Base-by-base conservation (phyloP, 1,140 invertebrate genomes). In the Eupeodes corollae region DNA sequence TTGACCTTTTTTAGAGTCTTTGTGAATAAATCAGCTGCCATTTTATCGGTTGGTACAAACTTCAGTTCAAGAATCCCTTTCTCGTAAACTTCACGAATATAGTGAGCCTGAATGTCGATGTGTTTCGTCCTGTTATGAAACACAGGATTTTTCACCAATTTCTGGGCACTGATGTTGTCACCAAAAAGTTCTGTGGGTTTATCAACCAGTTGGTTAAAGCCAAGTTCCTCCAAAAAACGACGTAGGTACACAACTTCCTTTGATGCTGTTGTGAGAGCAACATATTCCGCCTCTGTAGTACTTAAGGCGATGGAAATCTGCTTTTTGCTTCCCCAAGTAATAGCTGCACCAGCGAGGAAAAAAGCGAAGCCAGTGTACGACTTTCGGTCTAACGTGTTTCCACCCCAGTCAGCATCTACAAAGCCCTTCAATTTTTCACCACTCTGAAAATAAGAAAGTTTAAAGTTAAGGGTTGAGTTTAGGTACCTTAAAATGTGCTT, bases 31-130 rank as follows among this genome's bases (percentile, higher is more conserved):
- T 51, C 49, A 3, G 45, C 40, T 16, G 35, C 33, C 49, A 47
- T 51, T 18, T 51, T 19, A 33, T 42, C 35, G 8, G 45, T 51
- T 26, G 33, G 26, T 26, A 39, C 19, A 47, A 47, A 51, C 12
- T 41, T 21, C 12, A 51, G 19, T 12, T 34, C 13, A 14, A 51
- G 26, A 30, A 39, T 33, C 10, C 37, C 21, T 18, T 14, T 33
- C 15, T 47, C 43, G 19, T 42, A 26, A 12, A 48, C 11, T 35
- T 49, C 48, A 18, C 61, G 21, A 5, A 64, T 54, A 44, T 61
- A 68, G 55, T 70, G 62, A 46, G 66, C 54, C 9, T 53, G 49
- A 8, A 69, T 55, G 47, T 70, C 63, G 18, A 73, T 71, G 44
- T 71, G 70, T 44, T 73, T 72, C 0, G 61, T 63, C 30, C 62